phyloP scores from a whole-genome alignment of 2,797 vertebrate species.

The Arrhamphus sclerolepis region DNA sequence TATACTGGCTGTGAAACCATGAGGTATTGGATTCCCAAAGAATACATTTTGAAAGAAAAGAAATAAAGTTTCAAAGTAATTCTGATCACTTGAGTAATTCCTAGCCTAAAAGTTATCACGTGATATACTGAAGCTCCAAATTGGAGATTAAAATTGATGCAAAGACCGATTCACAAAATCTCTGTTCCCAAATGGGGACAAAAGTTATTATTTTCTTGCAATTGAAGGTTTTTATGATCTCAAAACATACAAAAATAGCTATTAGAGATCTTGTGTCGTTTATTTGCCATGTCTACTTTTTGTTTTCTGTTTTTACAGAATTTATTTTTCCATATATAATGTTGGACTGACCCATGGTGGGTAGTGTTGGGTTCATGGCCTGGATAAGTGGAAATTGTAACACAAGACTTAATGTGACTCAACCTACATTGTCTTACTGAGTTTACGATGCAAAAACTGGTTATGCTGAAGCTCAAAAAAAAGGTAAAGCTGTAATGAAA shows the following conservation, averaged over 20 bases:
- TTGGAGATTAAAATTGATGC: constrained; percentile 74
- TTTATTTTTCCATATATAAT: constrained; percentile 33
- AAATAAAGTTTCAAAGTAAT: too few species aligned
- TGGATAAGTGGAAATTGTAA: constrained; percentile 25
- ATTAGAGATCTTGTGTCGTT: constrained; percentile 23
- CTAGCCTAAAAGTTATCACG: constrained; percentile 70
- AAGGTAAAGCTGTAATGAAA: constrained; percentile 66
- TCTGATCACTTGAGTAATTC: constrained; percentile 70
- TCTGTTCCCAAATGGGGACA: constrained; percentile 28
- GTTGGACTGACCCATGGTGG: constrained; percentile 2
- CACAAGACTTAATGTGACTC: constrained; percentile 50
- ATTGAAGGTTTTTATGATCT: constrained; percentile 8
- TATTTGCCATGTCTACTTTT: constrained; percentile 20
- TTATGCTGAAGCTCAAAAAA: constrained; percentile 31
- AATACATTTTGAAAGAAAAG: too few species aligned
- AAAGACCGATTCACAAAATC: constrained; percentile 68
- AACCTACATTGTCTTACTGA: constrained; percentile 39
- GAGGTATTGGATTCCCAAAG: constrained; percentile 19
- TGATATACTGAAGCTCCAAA: constrained; percentile 55
- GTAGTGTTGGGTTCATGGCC: constrained; percentile 32
- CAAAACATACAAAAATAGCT: too few species aligned
- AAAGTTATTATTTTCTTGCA: constrained; percentile 12
- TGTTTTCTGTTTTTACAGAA: constrained; percentile 31
- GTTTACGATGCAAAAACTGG: constrained; percentile 42
- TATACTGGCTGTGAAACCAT: constrained; percentile 12